Conservation (phyloP, 1,140 invertebrate species). For the Drosophila paulistorum region DNA sequence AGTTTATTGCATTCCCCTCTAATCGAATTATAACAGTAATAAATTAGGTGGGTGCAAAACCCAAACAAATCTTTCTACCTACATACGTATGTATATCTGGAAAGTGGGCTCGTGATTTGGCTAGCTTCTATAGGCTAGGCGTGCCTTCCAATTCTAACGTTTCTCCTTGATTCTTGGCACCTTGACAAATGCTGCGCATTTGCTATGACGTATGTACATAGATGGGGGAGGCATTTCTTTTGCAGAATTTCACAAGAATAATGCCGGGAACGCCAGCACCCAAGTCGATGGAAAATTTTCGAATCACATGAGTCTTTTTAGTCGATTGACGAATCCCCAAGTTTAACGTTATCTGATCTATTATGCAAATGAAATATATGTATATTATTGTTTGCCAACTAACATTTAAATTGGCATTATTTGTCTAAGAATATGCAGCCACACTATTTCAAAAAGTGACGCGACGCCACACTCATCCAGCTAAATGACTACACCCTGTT, state of each 20-base stretch:
- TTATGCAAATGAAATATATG: too few species aligned
- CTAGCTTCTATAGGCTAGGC: slow-evolving; percentile 13
- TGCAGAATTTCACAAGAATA: slow-evolving; percentile 35
- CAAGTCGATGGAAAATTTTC: slow-evolving; percentile 44
- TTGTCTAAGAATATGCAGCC: not conserved
- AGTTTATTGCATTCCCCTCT: slow-evolving; percentile 16
- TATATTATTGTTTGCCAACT: too few species aligned
- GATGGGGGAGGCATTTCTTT: slow-evolving; percentile 24
- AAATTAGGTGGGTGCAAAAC: slow-evolving; percentile 19
- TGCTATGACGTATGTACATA: slow-evolving; percentile 36
- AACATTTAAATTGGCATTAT: too few species aligned
- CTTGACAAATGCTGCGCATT: slow-evolving; percentile 57
- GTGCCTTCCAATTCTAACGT: slow-evolving; percentile 44
- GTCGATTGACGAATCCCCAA: not conserved
- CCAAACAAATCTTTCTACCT: not conserved
- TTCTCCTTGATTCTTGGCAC: slow-evolving; percentile 54
- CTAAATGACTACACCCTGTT: slow-evolving; percentile 26
- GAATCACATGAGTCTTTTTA: not conserved
- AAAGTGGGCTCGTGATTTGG: slow-evolving; percentile 57
- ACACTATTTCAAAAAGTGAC: not conserved
- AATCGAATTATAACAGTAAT: slow-evolving; percentile 12
- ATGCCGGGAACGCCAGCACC: slow-evolving; percentile 35
- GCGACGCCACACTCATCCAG: not conserved
- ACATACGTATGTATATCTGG: slow-evolving; percentile 28
- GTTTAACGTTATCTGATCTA: not conserved